Conservation (phyloP, 2,888 invertebrate species). For the Branchipolynoe longqiensis region DNA sequence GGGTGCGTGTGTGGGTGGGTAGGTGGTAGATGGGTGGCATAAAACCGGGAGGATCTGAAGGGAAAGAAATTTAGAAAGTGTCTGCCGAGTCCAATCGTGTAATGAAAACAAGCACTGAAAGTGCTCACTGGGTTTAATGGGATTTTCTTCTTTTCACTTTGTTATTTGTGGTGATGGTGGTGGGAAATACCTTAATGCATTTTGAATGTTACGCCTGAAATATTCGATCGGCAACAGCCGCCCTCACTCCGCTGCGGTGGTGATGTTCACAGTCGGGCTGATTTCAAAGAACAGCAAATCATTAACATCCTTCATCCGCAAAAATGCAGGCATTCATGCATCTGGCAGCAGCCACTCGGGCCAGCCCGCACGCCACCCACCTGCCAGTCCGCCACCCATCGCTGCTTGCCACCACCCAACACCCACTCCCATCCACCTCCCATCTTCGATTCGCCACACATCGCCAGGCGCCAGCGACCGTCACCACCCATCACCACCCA, state of each 20-base stretch:
- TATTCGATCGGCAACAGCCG: constrained; percentile 16
- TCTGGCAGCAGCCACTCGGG: too few relatives aligned
- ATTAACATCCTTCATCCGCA: constrained; percentile 5
- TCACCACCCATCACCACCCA: too few relatives aligned
- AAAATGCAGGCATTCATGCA: neutral
- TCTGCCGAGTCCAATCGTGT: constrained; percentile 17
- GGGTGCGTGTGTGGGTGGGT: too few relatives aligned
- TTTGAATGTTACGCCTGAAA: constrained; percentile 25
- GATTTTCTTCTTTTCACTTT: neutral
- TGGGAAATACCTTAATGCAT: constrained; percentile 28
- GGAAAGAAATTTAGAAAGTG: neutral
- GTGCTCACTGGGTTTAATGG: too few relatives aligned
- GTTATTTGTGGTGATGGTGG: constrained; percentile 4
- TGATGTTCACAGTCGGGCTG: neutral
- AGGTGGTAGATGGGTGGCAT: too few relatives aligned
- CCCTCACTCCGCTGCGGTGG: neutral
- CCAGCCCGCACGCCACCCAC: neutral
- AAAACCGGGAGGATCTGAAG: too few relatives aligned
- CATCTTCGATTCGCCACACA: neutral
- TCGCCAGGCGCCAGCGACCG: neutral
- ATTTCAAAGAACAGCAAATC: neutral
- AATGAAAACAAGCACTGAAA: constrained; percentile 10
- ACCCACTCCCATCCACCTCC: neutral
- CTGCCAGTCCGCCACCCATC: neutral
- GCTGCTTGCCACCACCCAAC: too few relatives aligned